Evolutionary conservation across 2,797 vertebrate species (phyloP).

Genomic region (Orientallactaga sibirica): DNA sequence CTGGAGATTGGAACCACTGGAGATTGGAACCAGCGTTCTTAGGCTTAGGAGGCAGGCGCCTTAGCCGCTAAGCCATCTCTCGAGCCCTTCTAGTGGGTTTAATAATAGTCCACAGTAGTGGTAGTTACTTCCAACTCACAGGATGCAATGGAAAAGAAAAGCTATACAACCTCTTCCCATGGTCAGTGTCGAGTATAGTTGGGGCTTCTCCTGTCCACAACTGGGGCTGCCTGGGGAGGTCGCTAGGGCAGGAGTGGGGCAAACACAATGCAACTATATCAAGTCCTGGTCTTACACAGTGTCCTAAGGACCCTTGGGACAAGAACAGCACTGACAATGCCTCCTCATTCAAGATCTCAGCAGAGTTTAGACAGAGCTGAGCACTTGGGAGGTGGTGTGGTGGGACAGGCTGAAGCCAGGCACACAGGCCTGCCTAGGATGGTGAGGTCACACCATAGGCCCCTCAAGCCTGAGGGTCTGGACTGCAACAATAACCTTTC

Average conservation of each 20-base stretch:
- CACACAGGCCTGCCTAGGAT: background rate
- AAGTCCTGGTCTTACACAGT: background rate
- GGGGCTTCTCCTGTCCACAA: background rate
- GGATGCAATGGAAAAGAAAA: constrained; percentile 85
- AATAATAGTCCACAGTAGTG: no score
- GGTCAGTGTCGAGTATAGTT: background rate
- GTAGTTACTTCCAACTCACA: constrained; percentile 33
- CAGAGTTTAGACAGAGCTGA: background rate
- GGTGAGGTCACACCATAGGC: background rate
- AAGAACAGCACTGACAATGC: background rate
- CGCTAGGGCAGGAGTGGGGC: background rate
- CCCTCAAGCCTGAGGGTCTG: background rate
- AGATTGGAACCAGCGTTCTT: no score
- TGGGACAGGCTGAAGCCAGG: no score
- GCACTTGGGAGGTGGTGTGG: background rate
- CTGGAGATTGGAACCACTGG: no score
- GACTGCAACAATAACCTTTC: constrained; percentile 77
- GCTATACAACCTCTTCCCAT: constrained; percentile 79
- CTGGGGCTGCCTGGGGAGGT: background rate
- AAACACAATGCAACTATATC: background rate
- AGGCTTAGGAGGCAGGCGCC: no score
- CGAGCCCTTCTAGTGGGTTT: no score
- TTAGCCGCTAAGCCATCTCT: no score
- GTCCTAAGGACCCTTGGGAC: background rate
- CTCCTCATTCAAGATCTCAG: background rate